Conservation (phyloP, 2,113 vertebrate genomes). For the Sula dactylatra region DNA sequence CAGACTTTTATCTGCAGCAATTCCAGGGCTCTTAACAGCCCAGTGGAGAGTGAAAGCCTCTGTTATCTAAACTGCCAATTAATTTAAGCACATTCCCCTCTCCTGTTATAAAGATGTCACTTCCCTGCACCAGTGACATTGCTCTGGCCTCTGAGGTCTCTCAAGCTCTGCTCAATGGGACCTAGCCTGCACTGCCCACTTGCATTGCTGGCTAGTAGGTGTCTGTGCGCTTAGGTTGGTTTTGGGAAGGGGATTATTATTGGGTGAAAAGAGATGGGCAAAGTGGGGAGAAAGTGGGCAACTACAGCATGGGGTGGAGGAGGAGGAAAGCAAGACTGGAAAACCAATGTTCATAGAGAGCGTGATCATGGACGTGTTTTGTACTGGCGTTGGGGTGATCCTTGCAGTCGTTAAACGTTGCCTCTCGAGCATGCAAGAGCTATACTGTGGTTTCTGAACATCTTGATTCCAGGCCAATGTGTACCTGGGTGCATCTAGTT, state of each 20-base stretch:
- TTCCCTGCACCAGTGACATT: not conserved
- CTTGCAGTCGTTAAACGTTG: not conserved
- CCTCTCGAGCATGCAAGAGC: not conserved
- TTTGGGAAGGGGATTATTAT: not conserved
- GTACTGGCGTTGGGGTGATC: not conserved
- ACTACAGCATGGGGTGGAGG: no score
- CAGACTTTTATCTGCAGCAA: slow-evolving; percentile 29
- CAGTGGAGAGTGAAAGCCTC: not conserved
- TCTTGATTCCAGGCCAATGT: fast-evolving
- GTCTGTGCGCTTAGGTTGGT: fast-evolving
- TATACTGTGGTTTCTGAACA: not conserved
- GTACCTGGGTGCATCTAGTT: fast-evolving
- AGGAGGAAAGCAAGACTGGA: not conserved
- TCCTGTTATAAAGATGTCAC: not conserved
- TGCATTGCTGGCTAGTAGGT: fast-evolving
- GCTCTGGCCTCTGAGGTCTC: not conserved
- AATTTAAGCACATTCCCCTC: not conserved
- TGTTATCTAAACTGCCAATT: not conserved
- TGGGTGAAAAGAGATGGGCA: not conserved
- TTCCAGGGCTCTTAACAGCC: not conserved
- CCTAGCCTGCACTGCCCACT: not conserved
- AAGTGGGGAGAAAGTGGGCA: not conserved
- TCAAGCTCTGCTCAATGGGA: not conserved
- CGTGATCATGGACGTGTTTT: fast-evolving
- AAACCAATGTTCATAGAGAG: fast-evolving